phyloP scores from a whole-genome alignment of 2,888 invertebrate species.

The Lithophane ornitopus region DNA sequence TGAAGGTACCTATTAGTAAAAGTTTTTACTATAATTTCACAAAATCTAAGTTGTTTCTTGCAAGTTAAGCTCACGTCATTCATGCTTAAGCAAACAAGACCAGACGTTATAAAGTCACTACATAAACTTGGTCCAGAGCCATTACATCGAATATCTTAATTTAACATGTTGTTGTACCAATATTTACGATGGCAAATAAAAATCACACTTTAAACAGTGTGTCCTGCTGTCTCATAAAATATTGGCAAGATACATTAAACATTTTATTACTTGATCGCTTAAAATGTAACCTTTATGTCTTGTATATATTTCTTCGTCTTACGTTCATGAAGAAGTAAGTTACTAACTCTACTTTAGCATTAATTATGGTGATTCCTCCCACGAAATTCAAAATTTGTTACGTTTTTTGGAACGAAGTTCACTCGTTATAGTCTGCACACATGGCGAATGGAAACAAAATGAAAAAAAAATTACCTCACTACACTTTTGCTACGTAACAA shows the following conservation, averaged over 20 bases:
- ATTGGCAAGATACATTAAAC: constrained; percentile 22
- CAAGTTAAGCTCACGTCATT: neutral
- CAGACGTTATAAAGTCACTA: neutral
- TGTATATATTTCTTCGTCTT: neutral
- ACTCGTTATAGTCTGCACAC: too few relatives aligned
- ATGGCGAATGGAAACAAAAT: too few relatives aligned
- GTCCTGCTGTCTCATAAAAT: constrained; percentile 49
- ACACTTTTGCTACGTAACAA: too few relatives aligned
- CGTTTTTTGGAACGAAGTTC: too few relatives aligned
- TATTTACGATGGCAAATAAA: constrained; percentile 59
- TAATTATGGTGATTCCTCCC: too few relatives aligned
- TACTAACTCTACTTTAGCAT: too few relatives aligned
- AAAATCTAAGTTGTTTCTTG: neutral
- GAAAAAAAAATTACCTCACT: too few relatives aligned
- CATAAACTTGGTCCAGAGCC: neutral
- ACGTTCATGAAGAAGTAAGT: neutral
- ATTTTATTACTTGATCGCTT: constrained; percentile 51
- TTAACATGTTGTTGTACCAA: constrained; percentile 17
- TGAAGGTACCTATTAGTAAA: too few relatives aligned
- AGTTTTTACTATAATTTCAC: neutral
- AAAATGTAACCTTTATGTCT: neutral
- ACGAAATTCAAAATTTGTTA: too few relatives aligned
- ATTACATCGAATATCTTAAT: constrained; percentile 8
- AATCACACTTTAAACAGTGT: constrained; percentile 43
- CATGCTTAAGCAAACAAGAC: neutral